A percentile compares a stretch with the other conserved stretches of the same genome.
Conservation (phyloP, 2,797 vertebrate genomes). For the Manis javanica region DNA sequence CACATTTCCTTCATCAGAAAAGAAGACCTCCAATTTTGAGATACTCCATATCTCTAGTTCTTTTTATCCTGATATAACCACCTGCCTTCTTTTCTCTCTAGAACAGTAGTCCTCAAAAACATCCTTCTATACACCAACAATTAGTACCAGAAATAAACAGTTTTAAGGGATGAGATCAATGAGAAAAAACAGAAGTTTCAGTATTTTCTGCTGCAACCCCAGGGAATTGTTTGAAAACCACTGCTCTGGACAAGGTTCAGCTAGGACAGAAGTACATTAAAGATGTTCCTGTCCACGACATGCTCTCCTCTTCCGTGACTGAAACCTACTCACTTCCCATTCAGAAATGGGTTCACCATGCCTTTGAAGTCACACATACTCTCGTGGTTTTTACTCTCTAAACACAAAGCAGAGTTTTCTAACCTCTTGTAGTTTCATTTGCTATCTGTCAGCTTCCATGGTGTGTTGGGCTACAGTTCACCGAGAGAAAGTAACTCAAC, state of each 20-base stretch:
- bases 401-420: conserved; percentile 20
- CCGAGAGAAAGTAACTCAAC: neutral
- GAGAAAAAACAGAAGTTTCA: neutral
- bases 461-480: neutral
- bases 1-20: neutral
- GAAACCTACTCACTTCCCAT: neutral
- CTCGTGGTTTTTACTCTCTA: neutral
- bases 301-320: neutral
- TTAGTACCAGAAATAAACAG: neutral
- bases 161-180: neutral
- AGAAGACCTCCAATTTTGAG: neutral
- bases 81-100: neutral
- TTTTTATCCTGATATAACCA: neutral
- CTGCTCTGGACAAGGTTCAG: neutral
- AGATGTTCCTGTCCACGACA: neutral
- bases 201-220: neutral
- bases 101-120: neutral
- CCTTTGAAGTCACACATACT: neutral
- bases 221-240: neutral
- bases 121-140: neutral
- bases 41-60: neutral
- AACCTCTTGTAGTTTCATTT: conserved; percentile 1
- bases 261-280: neutral
- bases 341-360: neutral
- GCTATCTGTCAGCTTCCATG: neutral